Conservation (phyloP, 2,888 invertebrate species). For the Lepas anatifera region DNA sequence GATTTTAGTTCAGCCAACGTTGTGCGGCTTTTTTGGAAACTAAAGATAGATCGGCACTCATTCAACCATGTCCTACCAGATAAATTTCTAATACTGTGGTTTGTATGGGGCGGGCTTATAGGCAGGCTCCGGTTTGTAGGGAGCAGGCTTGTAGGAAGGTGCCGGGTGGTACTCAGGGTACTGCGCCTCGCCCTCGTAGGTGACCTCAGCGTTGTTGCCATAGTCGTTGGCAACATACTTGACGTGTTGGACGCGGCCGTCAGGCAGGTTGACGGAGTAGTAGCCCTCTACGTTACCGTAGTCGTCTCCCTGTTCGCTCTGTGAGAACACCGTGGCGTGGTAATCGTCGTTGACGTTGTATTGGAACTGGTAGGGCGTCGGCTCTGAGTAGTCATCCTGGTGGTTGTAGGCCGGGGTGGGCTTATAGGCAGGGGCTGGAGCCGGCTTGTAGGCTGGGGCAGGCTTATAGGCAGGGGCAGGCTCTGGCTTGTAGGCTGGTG, state of each 20-base stretch:
- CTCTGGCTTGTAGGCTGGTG: neutral
- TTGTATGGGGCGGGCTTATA: too few relatives aligned
- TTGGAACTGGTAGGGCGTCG: conserved; percentile 16
- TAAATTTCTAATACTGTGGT: too few relatives aligned
- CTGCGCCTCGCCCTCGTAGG: conserved; percentile 22
- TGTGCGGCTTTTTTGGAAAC: too few relatives aligned
- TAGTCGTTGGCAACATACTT: conserved; percentile 23
- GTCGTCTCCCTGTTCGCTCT: conserved; percentile 17
- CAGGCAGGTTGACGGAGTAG: conserved; percentile 23
- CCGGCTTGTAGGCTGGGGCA: too few relatives aligned
- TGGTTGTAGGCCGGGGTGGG: neutral
- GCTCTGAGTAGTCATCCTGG: conserved; percentile 13
- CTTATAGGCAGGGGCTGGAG: too few relatives aligned
- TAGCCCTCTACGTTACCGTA: conserved; percentile 22
- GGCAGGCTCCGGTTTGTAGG: too few relatives aligned
- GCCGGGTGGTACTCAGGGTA: conserved; percentile 12
- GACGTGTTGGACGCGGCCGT: conserved; percentile 23
- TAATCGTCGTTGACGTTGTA: conserved; percentile 21
- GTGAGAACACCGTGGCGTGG: conserved; percentile 19
- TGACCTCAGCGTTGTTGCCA: conserved; percentile 22
- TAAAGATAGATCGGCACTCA: too few relatives aligned
- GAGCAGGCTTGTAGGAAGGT: conserved; percentile 26
- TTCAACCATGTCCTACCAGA: too few relatives aligned
- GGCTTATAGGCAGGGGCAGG: too few relatives aligned
- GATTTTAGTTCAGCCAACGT: too few relatives aligned